Percentiles rank a stretch among this genome's conserved stretches.
These are phyloP conservation scores for Sinosuthora webbiana DNA, from an alignment of 2,113 vertebrate species.

Conservation along the genomic window DNA sequence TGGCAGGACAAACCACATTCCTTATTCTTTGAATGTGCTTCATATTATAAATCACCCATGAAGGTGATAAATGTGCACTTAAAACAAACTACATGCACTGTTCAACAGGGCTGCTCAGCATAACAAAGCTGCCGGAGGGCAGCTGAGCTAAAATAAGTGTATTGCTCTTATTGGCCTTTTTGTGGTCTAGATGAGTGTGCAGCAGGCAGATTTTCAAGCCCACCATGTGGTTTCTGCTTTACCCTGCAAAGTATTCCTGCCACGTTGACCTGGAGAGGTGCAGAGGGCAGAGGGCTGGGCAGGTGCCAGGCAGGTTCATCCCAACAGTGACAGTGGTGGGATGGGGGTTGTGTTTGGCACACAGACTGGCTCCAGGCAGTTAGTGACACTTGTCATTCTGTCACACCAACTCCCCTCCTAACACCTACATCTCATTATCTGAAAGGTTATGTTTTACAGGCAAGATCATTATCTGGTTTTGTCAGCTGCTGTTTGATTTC, in stretches of 20 bases:
- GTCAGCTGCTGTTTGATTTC: conserved; percentile 13
- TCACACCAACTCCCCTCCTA: not conserved
- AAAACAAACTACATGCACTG: not conserved
- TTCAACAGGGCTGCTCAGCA: not conserved
- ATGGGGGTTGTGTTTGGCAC: not conserved
- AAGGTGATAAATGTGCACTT: conserved; percentile 32
- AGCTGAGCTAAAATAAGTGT: not conserved
- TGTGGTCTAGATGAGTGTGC: not conserved
- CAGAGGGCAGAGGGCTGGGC: not conserved
- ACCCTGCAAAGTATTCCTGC: not conserved
- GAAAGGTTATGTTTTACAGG: not conserved
- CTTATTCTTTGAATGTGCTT: not conserved
- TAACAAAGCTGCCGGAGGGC: not conserved
- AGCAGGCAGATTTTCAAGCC: not conserved
- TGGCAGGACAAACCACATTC: not conserved
- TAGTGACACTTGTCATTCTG: not conserved
- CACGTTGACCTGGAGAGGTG: rapidly evolving
- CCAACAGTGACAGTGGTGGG: rapidly evolving
- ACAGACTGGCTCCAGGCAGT: not conserved
- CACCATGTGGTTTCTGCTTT: not conserved
- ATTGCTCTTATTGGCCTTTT: not conserved
- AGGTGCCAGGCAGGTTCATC: not conserved
- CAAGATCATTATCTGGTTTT: not conserved
- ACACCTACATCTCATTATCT: not conserved
- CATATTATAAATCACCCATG: not conserved